These are phyloP conservation scores for Eretmochelys imbricata DNA, from an alignment of 2,113 vertebrate species.

Conservation along the genomic window DNA sequence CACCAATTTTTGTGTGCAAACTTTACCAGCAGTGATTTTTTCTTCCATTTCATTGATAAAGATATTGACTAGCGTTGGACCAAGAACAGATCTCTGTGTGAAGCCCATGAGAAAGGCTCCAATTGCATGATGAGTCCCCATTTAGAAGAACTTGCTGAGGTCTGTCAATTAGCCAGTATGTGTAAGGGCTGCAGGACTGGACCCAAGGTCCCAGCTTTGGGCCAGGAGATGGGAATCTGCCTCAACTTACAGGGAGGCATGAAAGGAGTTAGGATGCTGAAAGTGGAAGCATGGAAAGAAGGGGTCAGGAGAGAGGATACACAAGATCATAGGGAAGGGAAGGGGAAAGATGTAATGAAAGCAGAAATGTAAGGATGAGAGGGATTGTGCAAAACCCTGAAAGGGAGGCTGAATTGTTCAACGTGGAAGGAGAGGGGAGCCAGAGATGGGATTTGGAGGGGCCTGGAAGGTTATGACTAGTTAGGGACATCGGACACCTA, in stretches of 20 bases:
- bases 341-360: not conserved
- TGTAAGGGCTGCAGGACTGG: not conserved
- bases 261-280: not conserved
- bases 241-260: not conserved
- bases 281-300: not conserved
- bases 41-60: not conserved
- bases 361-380: not conserved
- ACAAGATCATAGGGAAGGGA: not conserved
- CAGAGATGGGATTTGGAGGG: not conserved
- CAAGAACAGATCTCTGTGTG: not conserved
- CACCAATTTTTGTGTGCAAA: not conserved
- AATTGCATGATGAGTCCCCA: not conserved
- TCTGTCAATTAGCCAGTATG: not conserved
- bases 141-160: not conserved
- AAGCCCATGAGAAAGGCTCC: not conserved
- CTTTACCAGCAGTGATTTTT: not conserved
- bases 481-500: not conserved
- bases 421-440: not conserved
- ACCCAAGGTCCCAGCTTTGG: not conserved
- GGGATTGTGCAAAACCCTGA: not conserved
- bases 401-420: not conserved
- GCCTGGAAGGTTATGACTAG: not conserved
- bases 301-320: not conserved
- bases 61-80: not conserved
- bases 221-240: not conserved